These are phyloP conservation scores for Ommatoiulus sabulosus DNA, from an alignment of 2,888 invertebrate genomes.

Conservation along the genomic window DNA sequence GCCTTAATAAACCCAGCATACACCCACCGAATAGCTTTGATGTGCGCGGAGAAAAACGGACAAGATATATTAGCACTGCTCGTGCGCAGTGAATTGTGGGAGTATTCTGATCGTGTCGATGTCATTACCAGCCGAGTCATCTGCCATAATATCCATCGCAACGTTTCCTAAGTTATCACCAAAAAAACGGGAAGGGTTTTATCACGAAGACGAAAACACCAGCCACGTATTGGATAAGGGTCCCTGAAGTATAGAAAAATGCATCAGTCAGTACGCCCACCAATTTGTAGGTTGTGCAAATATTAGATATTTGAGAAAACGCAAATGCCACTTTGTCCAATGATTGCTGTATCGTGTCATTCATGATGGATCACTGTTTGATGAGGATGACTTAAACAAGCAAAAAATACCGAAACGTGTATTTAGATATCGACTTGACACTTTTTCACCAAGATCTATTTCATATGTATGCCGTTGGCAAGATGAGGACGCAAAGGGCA, in stretches of 20 bases:
- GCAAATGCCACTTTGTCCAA: slow-evolving; percentile 47
- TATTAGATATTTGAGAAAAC: slow-evolving; percentile 48
- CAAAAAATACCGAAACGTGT: slow-evolving; percentile 37
- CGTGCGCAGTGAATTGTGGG: slow-evolving; percentile 2
- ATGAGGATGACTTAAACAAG: slow-evolving; percentile 46
- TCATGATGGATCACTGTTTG: slow-evolving; percentile 46
- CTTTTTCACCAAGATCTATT: slow-evolving; percentile 6
- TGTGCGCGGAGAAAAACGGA: slow-evolving; percentile 3
- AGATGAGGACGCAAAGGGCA: background rate
- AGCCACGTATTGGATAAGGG: slow-evolving; percentile 30
- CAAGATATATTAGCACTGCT: background rate
- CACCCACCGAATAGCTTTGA: background rate
- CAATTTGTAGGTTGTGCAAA: slow-evolving; percentile 48
- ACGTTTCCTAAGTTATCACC: slow-evolving; percentile 27
- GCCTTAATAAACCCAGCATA: background rate
- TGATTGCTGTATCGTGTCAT: slow-evolving; percentile 44
- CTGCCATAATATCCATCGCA: slow-evolving; percentile 31
- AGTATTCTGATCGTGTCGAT: slow-evolving; percentile 25
- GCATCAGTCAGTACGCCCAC: slow-evolving; percentile 44
- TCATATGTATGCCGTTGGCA: background rate
- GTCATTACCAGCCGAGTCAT: slow-evolving; percentile 43
- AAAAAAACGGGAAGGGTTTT: slow-evolving; percentile 7
- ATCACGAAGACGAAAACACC: background rate
- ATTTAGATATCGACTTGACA: slow-evolving; percentile 41
- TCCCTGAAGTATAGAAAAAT: slow-evolving; percentile 38